Percentiles rank a stretch among this genome's conserved stretches.
Conservation (phyloP, 2,888 invertebrate genomes). For the Mesorhabditis spiculigera region DNA sequence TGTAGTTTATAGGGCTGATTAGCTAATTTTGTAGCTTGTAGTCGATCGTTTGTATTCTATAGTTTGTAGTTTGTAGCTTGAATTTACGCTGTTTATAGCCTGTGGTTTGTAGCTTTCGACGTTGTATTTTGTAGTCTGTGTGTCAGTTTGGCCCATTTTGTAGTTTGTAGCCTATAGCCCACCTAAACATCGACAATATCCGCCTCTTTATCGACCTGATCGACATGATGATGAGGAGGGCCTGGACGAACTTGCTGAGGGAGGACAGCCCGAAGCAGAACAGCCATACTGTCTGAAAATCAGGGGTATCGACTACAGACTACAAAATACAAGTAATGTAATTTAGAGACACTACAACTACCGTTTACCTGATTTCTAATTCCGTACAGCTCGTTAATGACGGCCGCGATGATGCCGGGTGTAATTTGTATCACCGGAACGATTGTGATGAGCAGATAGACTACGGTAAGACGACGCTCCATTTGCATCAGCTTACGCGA, state of each 20-base stretch:
- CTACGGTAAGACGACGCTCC: not conserved
- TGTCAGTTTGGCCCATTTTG: not conserved
- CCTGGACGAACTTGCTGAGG: not conserved
- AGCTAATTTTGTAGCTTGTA: too few relatives aligned
- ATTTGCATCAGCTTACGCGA: not conserved
- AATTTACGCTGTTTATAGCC: too few relatives aligned
- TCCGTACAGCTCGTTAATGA: not conserved
- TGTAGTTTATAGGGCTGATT: too few relatives aligned
- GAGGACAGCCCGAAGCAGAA: not conserved
- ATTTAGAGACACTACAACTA: not conserved
- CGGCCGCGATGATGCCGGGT: not conserved
- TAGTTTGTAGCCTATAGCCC: not conserved
- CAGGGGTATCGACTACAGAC: too few relatives aligned
- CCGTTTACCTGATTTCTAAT: not conserved
- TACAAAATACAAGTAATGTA: not conserved
- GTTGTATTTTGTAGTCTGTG: too few relatives aligned
- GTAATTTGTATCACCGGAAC: not conserved
- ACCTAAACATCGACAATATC: not conserved
- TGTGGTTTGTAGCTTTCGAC: too few relatives aligned
- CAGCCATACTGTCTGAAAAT: too few relatives aligned
- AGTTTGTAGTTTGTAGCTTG: too few relatives aligned
- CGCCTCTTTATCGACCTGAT: slow-evolving; percentile 1
- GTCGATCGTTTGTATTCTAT: too few relatives aligned
- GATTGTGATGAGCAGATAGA: not conserved
- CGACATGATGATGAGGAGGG: not conserved